Percentiles rank a stretch among this genome's conserved stretches.
phyloP scores from a whole-genome alignment of 2,797 vertebrate genomes.

The Urosaurus nigricauda region DNA sequence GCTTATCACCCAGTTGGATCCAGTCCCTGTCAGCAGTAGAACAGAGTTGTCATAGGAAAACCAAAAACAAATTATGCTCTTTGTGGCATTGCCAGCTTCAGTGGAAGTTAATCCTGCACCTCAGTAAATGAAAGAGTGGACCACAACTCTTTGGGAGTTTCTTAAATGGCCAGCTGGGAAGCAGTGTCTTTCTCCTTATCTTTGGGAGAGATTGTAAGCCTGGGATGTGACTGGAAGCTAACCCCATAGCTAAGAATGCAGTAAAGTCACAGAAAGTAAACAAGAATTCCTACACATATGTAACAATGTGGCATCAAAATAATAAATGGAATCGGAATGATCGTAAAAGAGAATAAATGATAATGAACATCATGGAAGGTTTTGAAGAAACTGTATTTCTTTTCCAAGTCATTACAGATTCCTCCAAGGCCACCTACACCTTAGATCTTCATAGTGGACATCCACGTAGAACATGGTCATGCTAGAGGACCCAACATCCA shows the following conservation, averaged over 20 bases:
- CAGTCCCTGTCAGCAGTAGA: not conserved
- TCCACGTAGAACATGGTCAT: not conserved
- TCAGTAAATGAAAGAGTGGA: not conserved
- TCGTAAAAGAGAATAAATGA: no score
- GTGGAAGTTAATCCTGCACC: not conserved
- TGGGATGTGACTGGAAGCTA: not conserved
- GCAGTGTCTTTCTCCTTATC: not conserved
- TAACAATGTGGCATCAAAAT: not conserved
- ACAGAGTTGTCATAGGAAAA: not conserved
- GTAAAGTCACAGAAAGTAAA: not conserved
- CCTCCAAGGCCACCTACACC: not conserved
- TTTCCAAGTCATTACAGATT: not conserved
- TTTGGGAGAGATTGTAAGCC: not conserved
- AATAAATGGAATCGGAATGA: no score
- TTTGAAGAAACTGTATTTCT: no score
- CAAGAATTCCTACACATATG: not conserved
- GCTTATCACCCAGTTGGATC: not conserved
- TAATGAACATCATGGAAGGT: no score
- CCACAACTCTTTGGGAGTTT: not conserved
- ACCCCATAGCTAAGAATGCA: not conserved
- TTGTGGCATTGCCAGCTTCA: not conserved
- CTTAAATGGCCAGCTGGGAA: not conserved
- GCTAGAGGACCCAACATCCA: not conserved
- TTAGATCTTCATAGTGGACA: not conserved
- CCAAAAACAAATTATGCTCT: not conserved